Conservation (phyloP, 2,797 vertebrate species). For the Buceros bicornis region DNA sequence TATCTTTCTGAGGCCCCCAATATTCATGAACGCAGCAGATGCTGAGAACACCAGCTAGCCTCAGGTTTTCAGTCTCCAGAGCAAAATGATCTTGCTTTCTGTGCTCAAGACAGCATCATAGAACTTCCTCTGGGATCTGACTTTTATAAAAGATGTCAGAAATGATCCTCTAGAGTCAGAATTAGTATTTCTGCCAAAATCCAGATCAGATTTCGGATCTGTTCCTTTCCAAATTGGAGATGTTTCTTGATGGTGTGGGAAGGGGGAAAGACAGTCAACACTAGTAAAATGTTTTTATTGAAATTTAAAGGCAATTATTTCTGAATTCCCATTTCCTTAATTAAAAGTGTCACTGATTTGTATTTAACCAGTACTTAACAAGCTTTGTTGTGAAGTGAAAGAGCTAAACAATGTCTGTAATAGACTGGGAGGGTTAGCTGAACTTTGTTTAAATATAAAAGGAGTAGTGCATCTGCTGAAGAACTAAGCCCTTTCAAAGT, state of each 20-base stretch:
- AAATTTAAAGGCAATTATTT: constrained; percentile 66
- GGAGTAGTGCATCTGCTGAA: constrained; percentile 72
- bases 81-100: constrained; percentile 16
- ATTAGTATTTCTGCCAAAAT: neutral
- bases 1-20: constrained; percentile 4
- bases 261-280: neutral
- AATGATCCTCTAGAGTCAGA: constrained; percentile 13
- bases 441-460: constrained; percentile 76
- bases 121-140: constrained; percentile 7
- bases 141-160: neutral
- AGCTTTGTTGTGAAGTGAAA: constrained; percentile 62
- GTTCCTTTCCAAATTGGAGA: neutral
- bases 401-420: constrained; percentile 69
- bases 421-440: constrained; percentile 61
- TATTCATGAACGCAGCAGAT: neutral
- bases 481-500: constrained; percentile 80
- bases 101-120: neutral
- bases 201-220: neutral
- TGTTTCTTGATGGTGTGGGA: neutral
- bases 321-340: constrained; percentile 68
- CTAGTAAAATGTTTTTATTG: constrained; percentile 51
- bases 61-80: constrained; percentile 30
- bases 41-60: neutral
- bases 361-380: constrained; percentile 70
- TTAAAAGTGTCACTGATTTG: constrained; percentile 69